Conservation (phyloP, 2,888 invertebrate genomes). For the Papilio demoleus region DNA sequence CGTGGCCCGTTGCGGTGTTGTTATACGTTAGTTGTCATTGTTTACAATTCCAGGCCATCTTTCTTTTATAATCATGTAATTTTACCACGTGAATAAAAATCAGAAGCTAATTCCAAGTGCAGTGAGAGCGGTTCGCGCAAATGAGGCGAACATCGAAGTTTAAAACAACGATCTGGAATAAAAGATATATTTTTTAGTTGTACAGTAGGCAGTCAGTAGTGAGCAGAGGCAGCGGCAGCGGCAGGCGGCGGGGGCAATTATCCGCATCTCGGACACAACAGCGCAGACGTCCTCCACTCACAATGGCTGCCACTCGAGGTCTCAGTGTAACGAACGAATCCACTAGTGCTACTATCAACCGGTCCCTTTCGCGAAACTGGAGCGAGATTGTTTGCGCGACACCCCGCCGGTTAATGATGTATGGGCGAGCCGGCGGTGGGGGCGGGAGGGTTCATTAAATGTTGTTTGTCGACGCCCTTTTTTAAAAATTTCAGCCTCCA, state of each 20-base stretch:
- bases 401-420: constrained; percentile 77
- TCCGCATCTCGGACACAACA: constrained; percentile 81
- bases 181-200: constrained; percentile 50
- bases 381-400: constrained; percentile 78
- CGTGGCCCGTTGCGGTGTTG: background rate
- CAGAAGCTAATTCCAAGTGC: background rate
- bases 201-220: constrained; percentile 35
- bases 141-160: constrained; percentile 44
- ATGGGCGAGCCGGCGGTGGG: constrained; percentile 55
- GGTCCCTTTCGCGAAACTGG: constrained; percentile 75
- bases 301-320: constrained; percentile 78
- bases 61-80: background rate
- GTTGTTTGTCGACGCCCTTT: constrained; percentile 62
- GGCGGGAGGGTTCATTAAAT: constrained; percentile 68
- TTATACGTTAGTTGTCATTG: background rate
- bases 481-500: constrained; percentile 54
- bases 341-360: constrained; percentile 75
- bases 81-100: background rate
- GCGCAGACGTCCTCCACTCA: constrained; percentile 78
- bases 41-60: background rate
- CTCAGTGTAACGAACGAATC: constrained; percentile 82
- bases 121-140: background rate
- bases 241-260: constrained; percentile 76
- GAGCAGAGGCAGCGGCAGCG: constrained; percentile 30
- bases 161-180: constrained; percentile 54